Percentiles rank a stretch among this genome's conserved stretches.
Evolutionary conservation across 2,888 invertebrate species (phyloP).

Genomic region (Orchestes rusci): DNA sequence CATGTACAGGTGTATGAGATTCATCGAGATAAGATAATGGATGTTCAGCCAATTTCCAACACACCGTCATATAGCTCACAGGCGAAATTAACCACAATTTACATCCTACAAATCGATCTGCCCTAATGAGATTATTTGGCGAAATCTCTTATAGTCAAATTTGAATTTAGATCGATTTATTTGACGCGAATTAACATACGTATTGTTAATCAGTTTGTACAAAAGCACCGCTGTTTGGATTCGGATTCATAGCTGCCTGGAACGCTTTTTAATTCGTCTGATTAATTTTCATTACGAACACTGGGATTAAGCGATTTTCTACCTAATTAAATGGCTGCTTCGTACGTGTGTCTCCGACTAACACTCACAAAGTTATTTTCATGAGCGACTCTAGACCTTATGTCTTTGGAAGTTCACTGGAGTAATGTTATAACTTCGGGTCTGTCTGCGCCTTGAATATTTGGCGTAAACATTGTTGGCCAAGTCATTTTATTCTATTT

Average conservation of each 20-base stretch:
- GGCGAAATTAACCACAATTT: constrained; percentile 27
- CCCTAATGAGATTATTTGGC: constrained; percentile 27
- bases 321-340: constrained; percentile 20
- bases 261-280: constrained; percentile 14
- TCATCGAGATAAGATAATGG: neutral
- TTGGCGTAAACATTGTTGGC: too few species aligned
- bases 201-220: constrained; percentile 29
- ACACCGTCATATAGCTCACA: neutral
- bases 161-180: constrained; percentile 27
- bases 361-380: constrained; percentile 22
- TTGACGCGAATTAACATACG: constrained; percentile 24
- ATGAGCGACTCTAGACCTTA: constrained; percentile 20
- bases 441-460: constrained; percentile 1
- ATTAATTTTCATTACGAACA: constrained; percentile 15
- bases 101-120: constrained; percentile 27
- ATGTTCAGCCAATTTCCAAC: neutral
- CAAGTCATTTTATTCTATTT: too few species aligned
- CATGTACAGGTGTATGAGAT: neutral
- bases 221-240: constrained; percentile 17
- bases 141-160: constrained; percentile 29
- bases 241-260: constrained; percentile 5
- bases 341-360: constrained; percentile 20
- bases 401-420: constrained; percentile 16
- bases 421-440: constrained; percentile 20
- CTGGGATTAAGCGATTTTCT: constrained; percentile 21